Base-by-base conservation (phyloP, 2,888 invertebrate species). In the Eucriotettix oculatus region DNA sequence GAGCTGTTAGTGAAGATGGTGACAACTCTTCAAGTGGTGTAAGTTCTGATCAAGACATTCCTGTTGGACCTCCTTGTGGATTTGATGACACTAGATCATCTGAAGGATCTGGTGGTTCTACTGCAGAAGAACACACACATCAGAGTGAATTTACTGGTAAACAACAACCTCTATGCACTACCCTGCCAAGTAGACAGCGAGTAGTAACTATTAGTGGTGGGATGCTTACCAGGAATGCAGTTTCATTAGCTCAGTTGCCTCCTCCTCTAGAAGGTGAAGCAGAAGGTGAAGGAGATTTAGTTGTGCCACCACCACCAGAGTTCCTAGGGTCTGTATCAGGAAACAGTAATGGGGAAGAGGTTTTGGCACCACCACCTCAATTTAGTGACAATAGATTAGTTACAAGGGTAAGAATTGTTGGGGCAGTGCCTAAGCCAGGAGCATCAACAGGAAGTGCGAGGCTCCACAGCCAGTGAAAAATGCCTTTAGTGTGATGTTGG, bases 11-110 rank as follows among this genome's bases (percentile, higher is more conserved):
- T 10, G 89, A 88, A 75, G 90, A 90, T 73, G 88, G 87, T 57
- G 91, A 91, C 74, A 90, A 90, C 74, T 89, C 90, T 65, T 90
- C 90, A 9, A 89, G 90, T 41, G 90, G 90, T 29, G 90, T 91
- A 1, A 90, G 90, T 65, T 89, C 89, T 57, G 91, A 91, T 74
- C 90, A 91, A 72, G 90, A 86, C 67, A 75, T 83, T 17, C 79
- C 79, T 1, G 76, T 78, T 3, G 80, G 80, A 58, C 78, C 79
- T 40, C 75, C 75, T 52, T 57, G 56, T 56, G 64, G 64, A n/a
- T 59, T 63, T 44, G 64, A 61, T 14, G 59, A 62, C 16, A 58
- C 58, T 14, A 52, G 61, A 42, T 61, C 61, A 9, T 61, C 58
- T 1, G 61, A 61, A 59, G 61, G 61, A 29, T 59, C 57, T 16